Evolutionary conservation across 2,888 invertebrate species (phyloP).

Genomic region (Calephelis perditalis): DNA sequence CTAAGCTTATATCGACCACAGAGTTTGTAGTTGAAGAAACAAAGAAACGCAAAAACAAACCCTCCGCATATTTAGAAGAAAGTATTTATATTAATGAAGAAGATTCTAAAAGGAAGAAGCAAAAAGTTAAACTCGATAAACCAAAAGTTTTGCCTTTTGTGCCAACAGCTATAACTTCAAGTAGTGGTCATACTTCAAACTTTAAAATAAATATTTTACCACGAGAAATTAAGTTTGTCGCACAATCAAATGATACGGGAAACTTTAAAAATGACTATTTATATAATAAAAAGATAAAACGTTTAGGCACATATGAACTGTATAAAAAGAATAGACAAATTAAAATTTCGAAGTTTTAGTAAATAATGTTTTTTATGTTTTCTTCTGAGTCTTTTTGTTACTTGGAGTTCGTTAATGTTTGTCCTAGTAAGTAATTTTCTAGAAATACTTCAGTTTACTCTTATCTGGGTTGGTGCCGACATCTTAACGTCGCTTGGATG

Average conservation of each 20-base stretch:
- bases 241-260: slow-evolving; percentile 41
- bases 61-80: slow-evolving; percentile 64
- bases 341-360: slow-evolving; percentile 62
- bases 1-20: slow-evolving; percentile 49
- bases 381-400: too few species aligned
- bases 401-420: too few species aligned
- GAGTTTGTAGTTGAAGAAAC: slow-evolving; percentile 54
- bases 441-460: too few species aligned
- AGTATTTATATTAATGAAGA: slow-evolving; percentile 58
- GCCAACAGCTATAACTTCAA: slow-evolving; percentile 58
- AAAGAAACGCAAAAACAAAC: slow-evolving; percentile 49
- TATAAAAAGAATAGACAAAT: slow-evolving; percentile 53
- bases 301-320: slow-evolving; percentile 52
- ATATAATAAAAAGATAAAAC: slow-evolving; percentile 49
- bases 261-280: slow-evolving; percentile 59
- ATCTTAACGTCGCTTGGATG: too few species aligned
- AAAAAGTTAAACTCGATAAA: slow-evolving; percentile 20
- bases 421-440: too few species aligned
- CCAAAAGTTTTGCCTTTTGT: slow-evolving; percentile 50
- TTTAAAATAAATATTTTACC: slow-evolving; percentile 60
- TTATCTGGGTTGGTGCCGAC: too few species aligned
- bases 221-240: slow-evolving; percentile 51
- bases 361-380: too few species aligned
- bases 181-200: slow-evolving; percentile 58
- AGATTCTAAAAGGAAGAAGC: slow-evolving; percentile 23